Percentiles rank a stretch among this genome's conserved stretches.
Conservation (phyloP, 2,113 vertebrate genomes). For the cat (Felis catus) region DNA sequence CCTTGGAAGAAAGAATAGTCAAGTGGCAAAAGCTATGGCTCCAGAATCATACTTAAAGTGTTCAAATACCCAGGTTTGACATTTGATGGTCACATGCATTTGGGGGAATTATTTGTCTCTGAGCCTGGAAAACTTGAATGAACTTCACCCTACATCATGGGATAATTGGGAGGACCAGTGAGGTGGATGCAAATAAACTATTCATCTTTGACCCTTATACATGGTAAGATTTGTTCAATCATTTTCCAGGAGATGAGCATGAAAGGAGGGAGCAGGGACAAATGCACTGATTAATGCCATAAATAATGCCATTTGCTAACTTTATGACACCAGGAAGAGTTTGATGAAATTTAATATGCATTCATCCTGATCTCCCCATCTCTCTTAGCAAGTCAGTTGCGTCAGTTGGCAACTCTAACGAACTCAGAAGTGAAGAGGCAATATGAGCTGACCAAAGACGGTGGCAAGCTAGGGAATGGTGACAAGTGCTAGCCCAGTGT, state of each 20-base stretch:
- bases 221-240: not conserved
- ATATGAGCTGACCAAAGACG: not conserved
- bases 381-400: not conserved
- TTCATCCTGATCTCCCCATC: not conserved
- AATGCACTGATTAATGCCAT: not conserved
- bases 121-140: not conserved
- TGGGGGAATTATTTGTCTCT: not conserved
- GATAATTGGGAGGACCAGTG: not conserved
- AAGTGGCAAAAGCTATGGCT: not conserved
- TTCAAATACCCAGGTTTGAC: not conserved
- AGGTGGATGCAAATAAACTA: not conserved
- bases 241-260: not conserved
- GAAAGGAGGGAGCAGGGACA: not conserved
- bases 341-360: not conserved
- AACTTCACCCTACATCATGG: not conserved
- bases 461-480: not conserved
- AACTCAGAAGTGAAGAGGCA: not conserved
- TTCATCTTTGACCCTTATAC: not conserved
- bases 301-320: not conserved
- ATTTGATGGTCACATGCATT: not conserved
- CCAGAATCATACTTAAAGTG: not conserved
- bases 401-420: not conserved
- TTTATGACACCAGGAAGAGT: not conserved
- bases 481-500: not conserved
- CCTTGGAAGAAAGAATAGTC: not conserved